Percentiles rank a stretch among this genome's conserved stretches.
Conservation (phyloP, 2,113 vertebrate species). For the Rostratula benghalensis region DNA sequence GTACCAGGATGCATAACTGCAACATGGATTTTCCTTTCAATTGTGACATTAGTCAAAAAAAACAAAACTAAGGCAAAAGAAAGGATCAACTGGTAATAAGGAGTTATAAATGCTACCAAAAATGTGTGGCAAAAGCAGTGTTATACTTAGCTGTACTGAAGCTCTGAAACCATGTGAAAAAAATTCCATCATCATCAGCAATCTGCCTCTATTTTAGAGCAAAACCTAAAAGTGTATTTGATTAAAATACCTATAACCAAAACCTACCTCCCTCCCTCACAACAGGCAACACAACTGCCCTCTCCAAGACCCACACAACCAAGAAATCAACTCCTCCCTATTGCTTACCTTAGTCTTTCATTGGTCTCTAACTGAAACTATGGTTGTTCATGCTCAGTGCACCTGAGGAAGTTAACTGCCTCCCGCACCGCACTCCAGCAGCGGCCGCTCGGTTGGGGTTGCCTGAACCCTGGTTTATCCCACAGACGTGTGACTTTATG, state of each 20-base stretch:
- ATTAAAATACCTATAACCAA: neutral
- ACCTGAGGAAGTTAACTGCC: neutral
- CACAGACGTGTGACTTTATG: neutral
- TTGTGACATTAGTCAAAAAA: slow-evolving; percentile 10
- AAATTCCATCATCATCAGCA: neutral
- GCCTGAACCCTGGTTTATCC: neutral
- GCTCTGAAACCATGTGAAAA: neutral
- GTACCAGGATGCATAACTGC: neutral
- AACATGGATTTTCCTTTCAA: neutral
- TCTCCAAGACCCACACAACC: neutral
- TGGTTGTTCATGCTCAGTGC: neutral
- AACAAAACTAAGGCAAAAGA: neutral
- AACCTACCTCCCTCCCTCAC: neutral
- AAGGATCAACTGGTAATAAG: neutral
- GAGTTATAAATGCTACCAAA: neutral
- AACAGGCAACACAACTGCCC: neutral
- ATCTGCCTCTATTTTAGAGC: neutral
- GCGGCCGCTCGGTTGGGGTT: neutral
- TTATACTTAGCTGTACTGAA: neutral
- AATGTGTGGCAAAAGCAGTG: neutral
- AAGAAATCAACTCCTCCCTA: neutral
- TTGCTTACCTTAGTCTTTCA: neutral
- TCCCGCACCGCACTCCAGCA: neutral
- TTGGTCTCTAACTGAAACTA: neutral
- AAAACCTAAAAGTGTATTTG: neutral